Conservation (phyloP, 1,140 invertebrate species). For the Euura lappo region DNA sequence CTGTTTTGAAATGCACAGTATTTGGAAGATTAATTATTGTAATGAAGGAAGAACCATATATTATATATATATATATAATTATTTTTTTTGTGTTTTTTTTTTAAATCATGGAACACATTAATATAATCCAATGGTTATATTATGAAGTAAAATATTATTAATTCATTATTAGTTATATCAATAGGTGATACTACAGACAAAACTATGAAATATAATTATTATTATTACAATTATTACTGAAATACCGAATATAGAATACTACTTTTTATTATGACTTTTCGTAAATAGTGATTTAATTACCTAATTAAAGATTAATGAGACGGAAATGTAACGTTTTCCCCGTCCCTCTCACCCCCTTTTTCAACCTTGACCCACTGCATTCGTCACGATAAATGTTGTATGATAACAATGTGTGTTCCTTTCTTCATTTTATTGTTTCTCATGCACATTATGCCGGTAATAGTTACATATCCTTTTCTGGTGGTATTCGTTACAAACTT, state of each 20-base stretch:
- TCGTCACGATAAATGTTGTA: no score
- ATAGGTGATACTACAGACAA: conserved; percentile 37
- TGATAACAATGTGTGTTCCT: no score
- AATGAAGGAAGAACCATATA: conserved; percentile 39
- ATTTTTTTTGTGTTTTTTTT: conserved; percentile 33
- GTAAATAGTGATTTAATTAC: conserved; percentile 48
- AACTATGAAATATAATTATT: conserved; percentile 37
- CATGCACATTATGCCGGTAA: no score
- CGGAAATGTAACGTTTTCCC: conserved; percentile 39
- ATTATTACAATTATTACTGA: conserved; percentile 45
- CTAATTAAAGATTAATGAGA: conserved; percentile 45
- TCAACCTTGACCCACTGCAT: no score
- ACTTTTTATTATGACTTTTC: conserved; percentile 52
- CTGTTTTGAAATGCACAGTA: conserved; percentile 19
- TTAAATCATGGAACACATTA: conserved; percentile 32
- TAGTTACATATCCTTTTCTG: no score
- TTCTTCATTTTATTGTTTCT: no score
- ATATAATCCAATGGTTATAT: conserved; percentile 29
- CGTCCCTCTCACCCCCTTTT: background rate
- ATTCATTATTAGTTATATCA: conserved; percentile 36
- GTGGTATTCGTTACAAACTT: no score
- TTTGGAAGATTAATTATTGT: conserved; percentile 46
- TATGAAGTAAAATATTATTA: conserved; percentile 28
- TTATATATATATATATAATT: conserved; percentile 32
- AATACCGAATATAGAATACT: conserved; percentile 46